Base-by-base conservation (phyloP, 1,140 invertebrate genomes). In the Reticulitermes speratus region DNA sequence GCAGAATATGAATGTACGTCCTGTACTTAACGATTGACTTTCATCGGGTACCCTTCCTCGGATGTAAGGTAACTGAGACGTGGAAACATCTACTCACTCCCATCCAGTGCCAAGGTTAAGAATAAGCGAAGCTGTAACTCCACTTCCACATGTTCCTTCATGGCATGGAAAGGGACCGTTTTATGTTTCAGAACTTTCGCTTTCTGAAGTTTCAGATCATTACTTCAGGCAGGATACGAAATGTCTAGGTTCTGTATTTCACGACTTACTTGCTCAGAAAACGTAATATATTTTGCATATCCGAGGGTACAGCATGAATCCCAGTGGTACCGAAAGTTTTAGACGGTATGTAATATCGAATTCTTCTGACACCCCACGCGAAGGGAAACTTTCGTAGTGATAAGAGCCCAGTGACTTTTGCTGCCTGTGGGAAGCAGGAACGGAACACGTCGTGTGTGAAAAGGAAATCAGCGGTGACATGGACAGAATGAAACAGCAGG, bases 391-490 rank as follows among this genome's bases (percentile, higher is more conserved):
- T 65, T 65, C 59, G 7, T 21, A 23, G 59, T 75, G 65, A 75
- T 30, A 75, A n/a, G 7, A 30, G n/a, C 25, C n/a, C 25, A 2
- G 9, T 30, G 65, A 75, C 65, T 75, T 75, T 25, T 75, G 25
- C 65, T n/a, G 65, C 12, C 65, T 25, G 52, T 19, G 52, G 19
- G 19, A 55, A 3, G 19, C 65, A 11, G 25, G 30, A 75, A 30
- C 65, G n/a, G n/a, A 75, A 75, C n/a, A 75, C 65, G n/a, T 30
- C 25, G n/a, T 75, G 65, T 75, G 65, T 75, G 65, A 75, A 75
- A 30, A 75, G 65, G 65, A 75, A 75, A 75, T 75, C 25, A 75
- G 65, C n/a, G n/a, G n/a, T 75, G n/a, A 75, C 65, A 75, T 30
- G 65, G 65, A 25, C 25, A 12, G 65, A 75, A 25, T 75, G n/a